Conservation (phyloP, 2,797 vertebrate genomes). For the Gallinago stenura region DNA sequence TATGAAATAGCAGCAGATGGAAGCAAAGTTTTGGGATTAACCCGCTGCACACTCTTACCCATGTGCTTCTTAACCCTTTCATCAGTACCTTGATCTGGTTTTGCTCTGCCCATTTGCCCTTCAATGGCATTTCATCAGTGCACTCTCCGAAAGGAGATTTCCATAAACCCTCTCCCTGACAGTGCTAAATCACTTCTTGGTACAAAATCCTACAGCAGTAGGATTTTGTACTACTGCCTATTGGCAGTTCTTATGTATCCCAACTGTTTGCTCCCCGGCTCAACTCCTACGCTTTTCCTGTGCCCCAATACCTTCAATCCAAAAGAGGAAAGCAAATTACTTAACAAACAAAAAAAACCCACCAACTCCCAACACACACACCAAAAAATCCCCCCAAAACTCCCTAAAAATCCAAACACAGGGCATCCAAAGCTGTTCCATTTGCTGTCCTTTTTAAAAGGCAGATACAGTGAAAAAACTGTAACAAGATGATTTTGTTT, state of each 20-base stretch:
- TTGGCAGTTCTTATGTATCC: background rate
- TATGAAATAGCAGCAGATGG: background rate
- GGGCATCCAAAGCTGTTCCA: background rate
- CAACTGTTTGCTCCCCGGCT: background rate
- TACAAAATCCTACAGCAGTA: background rate
- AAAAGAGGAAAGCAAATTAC: background rate
- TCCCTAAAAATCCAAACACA: background rate
- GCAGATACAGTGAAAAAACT: background rate
- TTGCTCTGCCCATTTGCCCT: background rate
- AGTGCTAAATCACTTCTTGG: background rate
- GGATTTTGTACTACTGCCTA: no score
- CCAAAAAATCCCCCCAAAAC: background rate
- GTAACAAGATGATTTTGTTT: background rate
- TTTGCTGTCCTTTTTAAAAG: background rate
- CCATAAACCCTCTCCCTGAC: background rate
- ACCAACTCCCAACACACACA: background rate
- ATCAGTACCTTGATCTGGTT: background rate
- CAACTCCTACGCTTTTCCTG: background rate
- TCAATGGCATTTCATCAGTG: background rate
- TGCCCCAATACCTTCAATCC: background rate
- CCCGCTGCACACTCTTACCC: rapidly evolving
- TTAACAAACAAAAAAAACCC: background rate
- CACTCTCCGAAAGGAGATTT: background rate
- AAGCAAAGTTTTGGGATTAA: background rate
- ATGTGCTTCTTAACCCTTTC: background rate